Evolutionary conservation across 92 coral and sea anemone genomes (phyloP).

Genomic region (Diadumene lineata): DNA sequence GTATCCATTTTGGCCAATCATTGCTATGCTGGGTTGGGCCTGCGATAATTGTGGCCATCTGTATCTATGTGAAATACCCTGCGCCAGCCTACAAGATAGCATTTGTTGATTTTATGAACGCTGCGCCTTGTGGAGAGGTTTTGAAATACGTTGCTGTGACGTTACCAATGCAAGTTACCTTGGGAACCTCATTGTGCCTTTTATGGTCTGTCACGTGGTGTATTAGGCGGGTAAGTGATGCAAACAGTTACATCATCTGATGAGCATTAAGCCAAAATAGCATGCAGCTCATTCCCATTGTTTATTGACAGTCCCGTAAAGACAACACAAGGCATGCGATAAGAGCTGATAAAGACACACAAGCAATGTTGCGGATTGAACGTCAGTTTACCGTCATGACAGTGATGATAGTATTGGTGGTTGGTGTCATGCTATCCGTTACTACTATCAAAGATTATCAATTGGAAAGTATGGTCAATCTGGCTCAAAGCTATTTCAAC

Average conservation of each 20-base stretch:
- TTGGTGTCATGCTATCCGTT: slow-evolving; percentile 68
- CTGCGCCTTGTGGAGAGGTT: slow-evolving; percentile 50
- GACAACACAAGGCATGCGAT: slow-evolving; percentile 64
- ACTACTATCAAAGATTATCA: slow-evolving; percentile 59
- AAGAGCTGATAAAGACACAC: slow-evolving; percentile 73
- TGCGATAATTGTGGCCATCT: slow-evolving; percentile 76
- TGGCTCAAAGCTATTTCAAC: slow-evolving; percentile 61
- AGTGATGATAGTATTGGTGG: slow-evolving; percentile 60
- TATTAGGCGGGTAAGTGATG: slow-evolving; percentile 68
- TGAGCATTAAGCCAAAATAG: not conserved
- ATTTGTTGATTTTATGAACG: slow-evolving; percentile 73
- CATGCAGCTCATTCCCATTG: too few relatives aligned
- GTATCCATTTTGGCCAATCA: slow-evolving; percentile 66
- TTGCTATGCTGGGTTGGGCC: slow-evolving; percentile 75
- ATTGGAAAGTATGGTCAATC: slow-evolving; percentile 41
- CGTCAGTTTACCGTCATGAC: slow-evolving; percentile 90
- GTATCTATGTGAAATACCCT: slow-evolving; percentile 63
- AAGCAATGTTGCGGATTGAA: slow-evolving; percentile 77
- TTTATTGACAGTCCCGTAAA: slow-evolving; percentile 63
- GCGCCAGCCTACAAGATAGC: slow-evolving; percentile 80
- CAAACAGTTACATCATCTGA: not conserved
- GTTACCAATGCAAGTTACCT: slow-evolving; percentile 84
- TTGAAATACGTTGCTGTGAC: slow-evolving; percentile 72
- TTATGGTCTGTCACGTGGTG: slow-evolving; percentile 85
- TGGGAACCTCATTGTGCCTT: slow-evolving; percentile 72